Evolutionary conservation across 2,797 vertebrate genomes (phyloP).

Genomic region (Serranus cabrilla): DNA sequence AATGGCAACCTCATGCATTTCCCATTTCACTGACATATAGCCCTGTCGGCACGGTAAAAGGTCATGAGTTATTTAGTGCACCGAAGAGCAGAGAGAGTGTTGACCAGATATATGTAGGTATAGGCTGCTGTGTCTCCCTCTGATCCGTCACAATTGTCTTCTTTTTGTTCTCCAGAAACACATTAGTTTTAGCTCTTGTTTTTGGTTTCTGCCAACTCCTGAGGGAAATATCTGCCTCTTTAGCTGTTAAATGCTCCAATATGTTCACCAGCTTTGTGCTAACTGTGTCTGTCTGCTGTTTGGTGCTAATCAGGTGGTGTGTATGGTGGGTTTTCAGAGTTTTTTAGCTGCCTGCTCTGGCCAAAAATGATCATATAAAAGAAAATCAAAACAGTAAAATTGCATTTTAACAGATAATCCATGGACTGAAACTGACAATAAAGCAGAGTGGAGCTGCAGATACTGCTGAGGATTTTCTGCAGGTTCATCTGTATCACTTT

Average conservation of each 20-base stretch:
- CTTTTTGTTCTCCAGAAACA: neutral
- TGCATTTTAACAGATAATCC: neutral
- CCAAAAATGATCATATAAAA: neutral
- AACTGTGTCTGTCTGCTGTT: neutral
- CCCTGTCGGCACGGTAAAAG: slow-evolving; percentile 48
- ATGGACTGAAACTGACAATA: neutral
- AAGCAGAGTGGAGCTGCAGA: neutral
- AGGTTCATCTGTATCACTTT: neutral
- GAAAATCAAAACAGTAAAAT: neutral
- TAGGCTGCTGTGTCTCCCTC: neutral
- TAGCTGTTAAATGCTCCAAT: neutral
- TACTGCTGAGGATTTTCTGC: neutral
- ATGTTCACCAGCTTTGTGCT: neutral
- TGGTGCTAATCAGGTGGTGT: neutral
- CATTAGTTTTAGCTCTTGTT: neutral
- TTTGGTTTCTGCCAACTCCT: neutral
- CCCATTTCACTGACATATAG: slow-evolving; percentile 35
- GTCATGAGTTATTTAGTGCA: slow-evolving; percentile 59
- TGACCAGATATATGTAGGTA: slow-evolving; percentile 8
- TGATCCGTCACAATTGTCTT: neutral
- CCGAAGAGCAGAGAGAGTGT: slow-evolving; percentile 18
- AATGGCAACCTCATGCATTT: slow-evolving; percentile 29
- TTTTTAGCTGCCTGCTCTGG: neutral
- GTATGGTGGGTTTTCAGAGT: neutral
- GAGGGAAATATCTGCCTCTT: neutral